Conservation (phyloP, 1,140 invertebrate species). For the Anadara kagoshimensis region DNA sequence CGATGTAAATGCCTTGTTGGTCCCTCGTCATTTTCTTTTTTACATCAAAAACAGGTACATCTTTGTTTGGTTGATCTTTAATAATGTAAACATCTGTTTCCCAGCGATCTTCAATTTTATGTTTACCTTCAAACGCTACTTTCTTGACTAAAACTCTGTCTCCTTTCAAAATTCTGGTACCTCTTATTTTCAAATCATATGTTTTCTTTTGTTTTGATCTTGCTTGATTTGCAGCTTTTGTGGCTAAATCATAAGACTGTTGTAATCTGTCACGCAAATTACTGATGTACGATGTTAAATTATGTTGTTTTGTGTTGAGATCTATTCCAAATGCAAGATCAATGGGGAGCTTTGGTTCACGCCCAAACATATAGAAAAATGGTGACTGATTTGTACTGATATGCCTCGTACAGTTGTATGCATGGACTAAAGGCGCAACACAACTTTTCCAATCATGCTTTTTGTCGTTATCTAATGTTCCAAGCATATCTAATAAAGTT, state of each 20-base stretch:
- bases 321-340: conserved; percentile 10
- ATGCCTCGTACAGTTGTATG: conserved; percentile 38
- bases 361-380: conserved; percentile 31
- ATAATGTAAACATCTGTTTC: not conserved
- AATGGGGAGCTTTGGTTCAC: conserved; percentile 22
- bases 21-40: conserved; percentile 5
- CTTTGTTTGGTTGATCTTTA: not conserved
- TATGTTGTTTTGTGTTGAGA: not conserved
- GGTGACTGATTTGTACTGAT: conserved; percentile 20
- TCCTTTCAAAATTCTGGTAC: conserved; percentile 2
- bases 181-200: conserved; percentile 24
- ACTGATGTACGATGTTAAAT: not conserved
- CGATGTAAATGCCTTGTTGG: not conserved
- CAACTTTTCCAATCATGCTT: conserved; percentile 40
- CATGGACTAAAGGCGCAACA: conserved; percentile 31
- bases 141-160: conserved; percentile 27
- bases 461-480: conserved; percentile 47
- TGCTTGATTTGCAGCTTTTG: conserved; percentile 2
- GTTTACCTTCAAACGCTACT: no score
- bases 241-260: conserved; percentile 6
- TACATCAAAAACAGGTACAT: conserved; percentile 12
- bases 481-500: conserved; percentile 40
- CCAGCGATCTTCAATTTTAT: conserved; percentile 14
- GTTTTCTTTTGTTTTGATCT: conserved; percentile 18
- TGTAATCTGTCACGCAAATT: not conserved